Percentiles rank a stretch among this genome's conserved stretches.
phyloP scores from a whole-genome alignment of 2,113 vertebrate species.

The Hemiscyllium ocellatum region DNA sequence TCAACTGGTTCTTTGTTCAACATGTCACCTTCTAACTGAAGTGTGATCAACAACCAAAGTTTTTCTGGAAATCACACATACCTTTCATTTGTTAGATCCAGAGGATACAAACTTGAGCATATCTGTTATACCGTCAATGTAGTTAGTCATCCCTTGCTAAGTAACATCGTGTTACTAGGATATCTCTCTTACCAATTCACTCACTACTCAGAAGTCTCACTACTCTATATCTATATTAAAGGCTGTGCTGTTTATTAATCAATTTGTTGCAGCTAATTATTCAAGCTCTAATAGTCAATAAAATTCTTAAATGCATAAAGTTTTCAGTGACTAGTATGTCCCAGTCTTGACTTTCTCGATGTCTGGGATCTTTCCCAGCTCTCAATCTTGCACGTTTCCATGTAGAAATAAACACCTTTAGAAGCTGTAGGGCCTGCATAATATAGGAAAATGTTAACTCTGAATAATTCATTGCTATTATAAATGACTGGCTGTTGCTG shows the following conservation, averaged over 20 bases:
- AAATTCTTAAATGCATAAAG: not conserved
- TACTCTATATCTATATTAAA: not conserved
- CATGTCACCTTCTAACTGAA: not conserved
- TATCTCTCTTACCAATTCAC: not conserved
- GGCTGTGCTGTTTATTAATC: not conserved
- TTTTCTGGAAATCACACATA: not conserved
- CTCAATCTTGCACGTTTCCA: too few relatives aligned
- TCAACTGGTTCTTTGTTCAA: not conserved
- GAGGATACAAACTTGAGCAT: not conserved
- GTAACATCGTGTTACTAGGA: not conserved
- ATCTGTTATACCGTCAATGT: not conserved
- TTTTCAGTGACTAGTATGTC: not conserved
- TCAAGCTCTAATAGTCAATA: not conserved
- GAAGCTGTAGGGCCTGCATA: too few relatives aligned
- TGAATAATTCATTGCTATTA: too few relatives aligned
- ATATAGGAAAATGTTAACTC: too few relatives aligned
- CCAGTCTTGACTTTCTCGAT: too few relatives aligned
- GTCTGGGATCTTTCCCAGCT: too few relatives aligned
- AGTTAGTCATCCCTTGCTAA: not conserved
- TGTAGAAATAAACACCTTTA: too few relatives aligned
- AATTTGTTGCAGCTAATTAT: not conserved
- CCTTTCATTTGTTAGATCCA: not conserved
- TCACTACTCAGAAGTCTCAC: not conserved
- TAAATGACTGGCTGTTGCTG: too few relatives aligned
- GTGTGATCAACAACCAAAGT: not conserved